Conservation (phyloP, 2,888 invertebrate species). For the Andrena praecox region DNA sequence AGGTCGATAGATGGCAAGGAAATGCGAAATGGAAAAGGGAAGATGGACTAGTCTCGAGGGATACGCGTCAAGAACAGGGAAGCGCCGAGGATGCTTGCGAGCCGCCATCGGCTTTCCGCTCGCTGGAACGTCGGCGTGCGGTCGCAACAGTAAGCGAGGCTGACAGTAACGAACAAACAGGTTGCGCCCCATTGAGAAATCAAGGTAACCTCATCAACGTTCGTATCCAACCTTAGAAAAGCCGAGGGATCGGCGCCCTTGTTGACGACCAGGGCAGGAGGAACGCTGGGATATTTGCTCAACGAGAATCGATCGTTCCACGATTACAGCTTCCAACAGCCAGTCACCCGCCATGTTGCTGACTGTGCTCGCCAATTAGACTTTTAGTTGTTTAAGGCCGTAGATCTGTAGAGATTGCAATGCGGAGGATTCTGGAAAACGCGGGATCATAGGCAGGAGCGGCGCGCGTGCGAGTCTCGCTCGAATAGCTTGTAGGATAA, state of each 20-base stretch:
- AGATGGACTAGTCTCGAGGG: conserved; percentile 52
- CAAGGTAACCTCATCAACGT: neutral
- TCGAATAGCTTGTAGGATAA: neutral
- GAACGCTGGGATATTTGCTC: neutral
- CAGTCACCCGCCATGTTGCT: neutral
- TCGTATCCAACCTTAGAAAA: neutral
- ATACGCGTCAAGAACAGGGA: neutral
- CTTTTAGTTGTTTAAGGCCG: neutral
- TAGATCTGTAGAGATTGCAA: neutral
- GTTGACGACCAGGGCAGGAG: neutral
- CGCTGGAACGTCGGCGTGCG: neutral
- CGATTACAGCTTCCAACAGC: neutral
- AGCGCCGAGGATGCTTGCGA: neutral
- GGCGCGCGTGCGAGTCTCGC: neutral
- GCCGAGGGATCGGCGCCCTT: neutral
- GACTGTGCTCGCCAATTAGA: conserved; percentile 14
- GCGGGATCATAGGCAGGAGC: too few species aligned
- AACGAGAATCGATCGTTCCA: neutral
- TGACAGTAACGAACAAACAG: neutral
- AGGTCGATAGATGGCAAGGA: neutral
- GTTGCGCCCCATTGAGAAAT: neutral
- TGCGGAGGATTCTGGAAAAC: neutral
- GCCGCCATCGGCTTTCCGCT: neutral
- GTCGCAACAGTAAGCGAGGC: neutral
- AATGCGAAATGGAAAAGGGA: conserved; percentile 65